phyloP scores from a whole-genome alignment of 1,140 invertebrate species.

The Campodea augens region DNA sequence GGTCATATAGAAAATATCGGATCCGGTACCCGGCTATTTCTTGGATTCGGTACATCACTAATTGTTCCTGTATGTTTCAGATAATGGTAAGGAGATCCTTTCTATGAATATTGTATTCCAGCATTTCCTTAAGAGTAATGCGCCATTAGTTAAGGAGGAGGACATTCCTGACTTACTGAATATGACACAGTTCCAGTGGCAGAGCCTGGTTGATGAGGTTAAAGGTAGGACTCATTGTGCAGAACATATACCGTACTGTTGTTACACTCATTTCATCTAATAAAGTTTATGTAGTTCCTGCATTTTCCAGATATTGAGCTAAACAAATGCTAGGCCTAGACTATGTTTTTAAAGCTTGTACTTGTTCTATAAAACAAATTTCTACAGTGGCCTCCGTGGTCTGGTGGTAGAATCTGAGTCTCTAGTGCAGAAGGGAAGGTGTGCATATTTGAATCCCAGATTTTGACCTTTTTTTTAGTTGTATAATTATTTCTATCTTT shows the following conservation, averaged over 20 bases:
- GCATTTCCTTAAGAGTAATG: constrained; percentile 53
- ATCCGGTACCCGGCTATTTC: background rate
- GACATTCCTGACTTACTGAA: constrained; percentile 43
- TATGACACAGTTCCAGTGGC: constrained; percentile 71
- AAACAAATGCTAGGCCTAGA: no score
- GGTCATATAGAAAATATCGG: background rate
- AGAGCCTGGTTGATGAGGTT: constrained; percentile 74
- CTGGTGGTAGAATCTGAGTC: no score
- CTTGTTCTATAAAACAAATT: no score
- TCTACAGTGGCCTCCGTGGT: no score
- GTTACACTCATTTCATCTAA: background rate
- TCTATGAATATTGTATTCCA: constrained; percentile 84
- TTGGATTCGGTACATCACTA: no score
- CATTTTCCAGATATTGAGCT: no score
- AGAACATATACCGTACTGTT: no score
- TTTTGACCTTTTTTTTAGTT: background rate
- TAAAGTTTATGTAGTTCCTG: background rate
- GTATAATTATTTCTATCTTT: no score
- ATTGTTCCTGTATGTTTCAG: constrained; percentile 23
- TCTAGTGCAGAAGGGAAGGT: no score
- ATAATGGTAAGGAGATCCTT: constrained; percentile 85
- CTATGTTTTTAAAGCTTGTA: no score
- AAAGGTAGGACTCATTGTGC: constrained; percentile 31
- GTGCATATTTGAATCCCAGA: no score
- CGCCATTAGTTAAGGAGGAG: constrained; percentile 45